Conservation (phyloP, 2,888 invertebrate genomes). For the Parnassius glacialis region DNA sequence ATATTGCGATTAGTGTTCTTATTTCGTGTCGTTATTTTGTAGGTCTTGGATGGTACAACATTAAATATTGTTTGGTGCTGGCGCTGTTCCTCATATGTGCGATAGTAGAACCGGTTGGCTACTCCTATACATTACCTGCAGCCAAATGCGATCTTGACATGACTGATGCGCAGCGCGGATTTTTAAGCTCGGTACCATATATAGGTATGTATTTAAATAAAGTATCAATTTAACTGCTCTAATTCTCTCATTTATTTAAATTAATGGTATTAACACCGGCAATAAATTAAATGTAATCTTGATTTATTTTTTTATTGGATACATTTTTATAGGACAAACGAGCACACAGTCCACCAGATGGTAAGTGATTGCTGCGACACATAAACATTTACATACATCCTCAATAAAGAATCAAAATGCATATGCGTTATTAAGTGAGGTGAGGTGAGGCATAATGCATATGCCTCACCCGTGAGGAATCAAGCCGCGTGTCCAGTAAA, state of each 20-base stretch:
- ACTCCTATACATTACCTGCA: conserved; percentile 83
- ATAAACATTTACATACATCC: too few species aligned
- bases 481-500: too few species aligned
- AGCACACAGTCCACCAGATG: too few species aligned
- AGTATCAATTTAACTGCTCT: background rate
- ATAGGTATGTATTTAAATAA: conserved; percentile 66
- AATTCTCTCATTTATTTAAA: background rate
- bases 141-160: conserved; percentile 84
- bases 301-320: too few species aligned
- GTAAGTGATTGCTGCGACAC: too few species aligned
- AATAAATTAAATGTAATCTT: too few species aligned
- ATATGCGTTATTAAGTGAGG: too few species aligned
- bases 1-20: too few species aligned
- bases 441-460: too few species aligned
- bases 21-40: conserved; percentile 27
- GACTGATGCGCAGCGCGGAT: conserved; percentile 74
- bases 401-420: too few species aligned
- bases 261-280: background rate
- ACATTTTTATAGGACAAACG: too few species aligned
- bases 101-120: conserved; percentile 83
- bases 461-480: too few species aligned
- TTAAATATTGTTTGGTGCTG: conserved; percentile 56
- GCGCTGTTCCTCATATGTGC: conserved; percentile 78
- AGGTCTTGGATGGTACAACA: conserved; percentile 68
- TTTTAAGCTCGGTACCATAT: conserved; percentile 83